These are phyloP conservation scores for Hylia prasina DNA, from an alignment of 2,113 vertebrate species.

Conservation along the genomic window DNA sequence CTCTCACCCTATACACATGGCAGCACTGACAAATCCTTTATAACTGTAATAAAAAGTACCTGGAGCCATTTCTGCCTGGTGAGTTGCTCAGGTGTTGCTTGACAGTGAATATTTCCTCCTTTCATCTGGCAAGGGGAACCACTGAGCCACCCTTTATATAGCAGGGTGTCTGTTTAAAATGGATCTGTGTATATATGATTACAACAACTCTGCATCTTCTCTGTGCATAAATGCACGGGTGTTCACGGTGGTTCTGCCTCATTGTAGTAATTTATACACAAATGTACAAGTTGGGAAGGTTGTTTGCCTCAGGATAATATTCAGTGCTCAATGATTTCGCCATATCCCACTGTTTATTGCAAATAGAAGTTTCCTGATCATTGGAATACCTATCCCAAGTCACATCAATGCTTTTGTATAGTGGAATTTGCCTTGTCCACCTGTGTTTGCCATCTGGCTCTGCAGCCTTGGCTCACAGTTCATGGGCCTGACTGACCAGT, in stretches of 20 bases:
- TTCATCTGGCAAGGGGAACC: not conserved
- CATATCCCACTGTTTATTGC: not conserved
- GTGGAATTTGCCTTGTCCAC: not conserved
- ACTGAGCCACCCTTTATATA: constrained; percentile 47
- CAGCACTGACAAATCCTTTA: not conserved
- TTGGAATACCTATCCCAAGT: not conserved
- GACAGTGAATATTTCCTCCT: not conserved
- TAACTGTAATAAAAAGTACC: not conserved
- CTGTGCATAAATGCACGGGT: constrained; percentile 40
- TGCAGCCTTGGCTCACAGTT: not conserved
- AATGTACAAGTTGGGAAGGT: not conserved
- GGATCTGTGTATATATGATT: not conserved
- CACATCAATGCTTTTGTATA: not conserved
- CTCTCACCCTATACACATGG: not conserved
- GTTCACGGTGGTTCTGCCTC: not conserved
- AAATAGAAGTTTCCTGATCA: not conserved
- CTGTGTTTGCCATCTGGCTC: not conserved
- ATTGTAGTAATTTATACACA: constrained; percentile 10
- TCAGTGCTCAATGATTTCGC: not conserved
- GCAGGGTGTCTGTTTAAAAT: constrained; percentile 31
- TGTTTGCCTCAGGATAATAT: not conserved
- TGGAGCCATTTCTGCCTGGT: constrained; percentile 39
- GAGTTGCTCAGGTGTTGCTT: not conserved
- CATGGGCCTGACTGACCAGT: not conserved
- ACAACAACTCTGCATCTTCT: not conserved